Conservation (phyloP, 2,888 invertebrate genomes). For the Carcina quercana region DNA sequence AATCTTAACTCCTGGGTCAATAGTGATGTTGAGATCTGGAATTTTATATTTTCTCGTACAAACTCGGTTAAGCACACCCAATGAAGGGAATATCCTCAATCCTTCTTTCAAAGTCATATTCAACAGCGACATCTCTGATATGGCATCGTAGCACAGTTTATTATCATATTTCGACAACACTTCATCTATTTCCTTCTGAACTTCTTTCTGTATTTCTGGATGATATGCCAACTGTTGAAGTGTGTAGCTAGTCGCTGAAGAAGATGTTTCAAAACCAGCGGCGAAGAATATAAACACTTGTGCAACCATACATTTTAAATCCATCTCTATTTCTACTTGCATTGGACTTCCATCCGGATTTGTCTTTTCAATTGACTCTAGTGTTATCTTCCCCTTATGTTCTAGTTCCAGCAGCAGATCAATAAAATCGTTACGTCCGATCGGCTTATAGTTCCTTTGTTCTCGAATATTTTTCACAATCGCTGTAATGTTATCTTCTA, state of each 20-base stretch:
- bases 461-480: constrained; percentile 20
- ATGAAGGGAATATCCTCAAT: constrained; percentile 20
- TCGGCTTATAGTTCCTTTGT: constrained; percentile 22
- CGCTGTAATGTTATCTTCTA: constrained; percentile 3
- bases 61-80: constrained; percentile 15
- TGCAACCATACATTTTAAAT: constrained; percentile 5
- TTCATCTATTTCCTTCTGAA: constrained; percentile 35
- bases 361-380: constrained; percentile 21
- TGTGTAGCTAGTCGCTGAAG: constrained; percentile 34
- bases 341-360: constrained; percentile 22
- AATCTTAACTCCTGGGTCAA: constrained; percentile 22
- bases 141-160: constrained; percentile 27
- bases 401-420: constrained; percentile 26
- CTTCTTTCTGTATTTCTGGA: constrained; percentile 31
- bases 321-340: constrained; percentile 22
- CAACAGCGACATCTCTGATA: constrained; percentile 29
- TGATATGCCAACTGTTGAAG: constrained; percentile 36
- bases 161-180: constrained; percentile 22
- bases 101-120: constrained; percentile 30
- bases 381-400: constrained; percentile 24
- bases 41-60: constrained; percentile 21
- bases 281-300: constrained; percentile 11
- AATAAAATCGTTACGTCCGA: constrained; percentile 27
- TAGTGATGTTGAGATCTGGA: constrained; percentile 21
- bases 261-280: constrained; percentile 31